Evolutionary conservation across 2,888 invertebrate genomes (phyloP).

Genomic region (Scaptomyza cyrtandrae): DNA sequence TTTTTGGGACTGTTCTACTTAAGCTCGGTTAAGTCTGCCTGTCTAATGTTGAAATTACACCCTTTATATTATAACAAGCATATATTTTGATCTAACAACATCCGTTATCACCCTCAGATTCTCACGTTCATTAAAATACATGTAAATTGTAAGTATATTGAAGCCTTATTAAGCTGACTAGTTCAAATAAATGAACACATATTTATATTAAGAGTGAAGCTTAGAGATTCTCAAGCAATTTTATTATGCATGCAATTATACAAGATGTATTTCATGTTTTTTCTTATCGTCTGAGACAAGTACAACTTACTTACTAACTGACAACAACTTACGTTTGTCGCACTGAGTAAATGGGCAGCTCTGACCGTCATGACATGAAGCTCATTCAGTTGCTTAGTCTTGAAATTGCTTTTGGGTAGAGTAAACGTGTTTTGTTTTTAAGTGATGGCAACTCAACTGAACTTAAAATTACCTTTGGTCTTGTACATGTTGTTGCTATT

Average conservation of each 20-base stretch:
- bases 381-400: constrained; percentile 47
- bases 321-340: constrained; percentile 17
- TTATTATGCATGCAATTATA: constrained; percentile 55
- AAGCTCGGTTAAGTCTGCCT: no score
- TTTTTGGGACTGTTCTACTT: no score
- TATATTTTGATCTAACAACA: no score
- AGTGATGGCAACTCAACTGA: constrained; percentile 34
- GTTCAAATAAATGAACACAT: not conserved
- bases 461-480: constrained; percentile 16
- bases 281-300: constrained; percentile 52
- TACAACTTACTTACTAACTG: constrained; percentile 16
- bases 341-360: constrained; percentile 5
- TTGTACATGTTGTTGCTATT: constrained; percentile 21
- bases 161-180: no score
- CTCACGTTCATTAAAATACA: not conserved
- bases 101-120: not conserved
- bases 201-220: constrained; percentile 18
- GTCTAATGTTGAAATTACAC: no score
- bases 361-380: constrained; percentile 5
- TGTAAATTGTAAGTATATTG: no score
- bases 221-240: constrained; percentile 28
- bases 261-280: constrained; percentile 51
- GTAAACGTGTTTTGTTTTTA: constrained; percentile 67
- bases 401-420: constrained; percentile 40
- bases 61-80: no score